A percentile compares a stretch with the other conserved stretches of the same genome.
These are phyloP conservation scores for Leptinotarsa rubiginosa DNA, from an alignment of 2,888 invertebrate genomes.

Conservation along the genomic window DNA sequence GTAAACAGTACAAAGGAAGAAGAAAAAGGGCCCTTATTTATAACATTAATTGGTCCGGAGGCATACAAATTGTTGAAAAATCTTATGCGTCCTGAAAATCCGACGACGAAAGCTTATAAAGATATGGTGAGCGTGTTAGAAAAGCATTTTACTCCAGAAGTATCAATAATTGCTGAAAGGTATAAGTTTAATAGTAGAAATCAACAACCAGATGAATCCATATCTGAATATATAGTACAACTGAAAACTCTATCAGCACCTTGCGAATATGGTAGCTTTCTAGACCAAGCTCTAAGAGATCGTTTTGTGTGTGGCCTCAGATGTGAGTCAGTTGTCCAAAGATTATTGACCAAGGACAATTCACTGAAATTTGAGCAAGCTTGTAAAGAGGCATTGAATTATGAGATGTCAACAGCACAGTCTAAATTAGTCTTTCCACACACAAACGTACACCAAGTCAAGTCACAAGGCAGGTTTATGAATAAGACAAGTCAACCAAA, in stretches of 20 bases:
- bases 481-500: neutral
- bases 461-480: neutral
- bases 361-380: neutral
- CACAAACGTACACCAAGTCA: neutral
- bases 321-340: neutral
- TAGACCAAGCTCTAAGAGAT: neutral
- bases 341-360: neutral
- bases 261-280: no score
- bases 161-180: conserved; percentile 1
- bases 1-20: neutral
- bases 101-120: neutral
- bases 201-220: neutral
- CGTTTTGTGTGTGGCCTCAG: neutral
- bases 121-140: neutral
- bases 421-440: neutral
- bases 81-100: neutral
- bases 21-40: no score
- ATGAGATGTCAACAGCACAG: neutral
- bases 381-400: neutral
- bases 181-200: neutral
- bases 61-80: neutral
- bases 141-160: neutral
- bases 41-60: no score
- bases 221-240: neutral
- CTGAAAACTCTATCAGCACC: neutral